Percentiles rank a stretch among this genome's conserved stretches.
These are phyloP conservation scores for Andrena haemorrhoa DNA, from an alignment of 2,888 invertebrate species.

Conservation along the genomic window DNA sequence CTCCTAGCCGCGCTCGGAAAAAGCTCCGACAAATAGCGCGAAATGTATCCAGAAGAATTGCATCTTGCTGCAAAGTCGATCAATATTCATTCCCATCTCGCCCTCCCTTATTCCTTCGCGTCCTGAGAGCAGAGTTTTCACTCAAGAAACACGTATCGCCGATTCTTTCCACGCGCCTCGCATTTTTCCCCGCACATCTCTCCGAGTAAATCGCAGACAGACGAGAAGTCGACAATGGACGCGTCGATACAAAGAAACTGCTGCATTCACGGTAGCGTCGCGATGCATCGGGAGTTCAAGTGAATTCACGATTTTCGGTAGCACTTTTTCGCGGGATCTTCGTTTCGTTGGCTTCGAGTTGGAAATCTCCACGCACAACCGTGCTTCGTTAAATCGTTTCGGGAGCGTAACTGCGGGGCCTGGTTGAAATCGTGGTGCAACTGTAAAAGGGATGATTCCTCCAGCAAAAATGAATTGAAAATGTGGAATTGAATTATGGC, in stretches of 20 bases:
- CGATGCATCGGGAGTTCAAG: constrained; percentile 42
- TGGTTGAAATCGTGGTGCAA: too few relatives aligned
- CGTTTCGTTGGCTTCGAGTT: not conserved
- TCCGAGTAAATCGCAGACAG: constrained; percentile 48
- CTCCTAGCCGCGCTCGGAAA: not conserved
- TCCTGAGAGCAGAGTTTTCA: constrained; percentile 31
- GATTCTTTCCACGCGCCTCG: not conserved
- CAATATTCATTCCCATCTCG: constrained; percentile 52
- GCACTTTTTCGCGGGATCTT: not conserved
- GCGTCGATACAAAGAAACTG: constrained; percentile 28
- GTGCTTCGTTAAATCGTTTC: not conserved
- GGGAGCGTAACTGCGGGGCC: too few relatives aligned
- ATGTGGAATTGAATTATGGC: too few relatives aligned
- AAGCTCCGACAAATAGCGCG: constrained; percentile 22
- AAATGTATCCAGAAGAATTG: constrained; percentile 45
- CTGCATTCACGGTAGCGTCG: constrained; percentile 14
- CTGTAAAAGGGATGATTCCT: too few relatives aligned
- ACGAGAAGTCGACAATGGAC: constrained; percentile 49
- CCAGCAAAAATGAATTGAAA: not conserved
- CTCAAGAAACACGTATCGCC: constrained; percentile 40
- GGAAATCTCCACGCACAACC: not conserved
- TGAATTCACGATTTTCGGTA: not conserved
- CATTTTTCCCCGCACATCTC: constrained; percentile 14
- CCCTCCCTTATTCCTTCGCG: constrained; percentile 20
- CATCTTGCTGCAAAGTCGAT: constrained; percentile 44